Evolutionary conservation across 2,888 invertebrate species (phyloP).

Genomic region (Polydrusus tereticollis): DNA sequence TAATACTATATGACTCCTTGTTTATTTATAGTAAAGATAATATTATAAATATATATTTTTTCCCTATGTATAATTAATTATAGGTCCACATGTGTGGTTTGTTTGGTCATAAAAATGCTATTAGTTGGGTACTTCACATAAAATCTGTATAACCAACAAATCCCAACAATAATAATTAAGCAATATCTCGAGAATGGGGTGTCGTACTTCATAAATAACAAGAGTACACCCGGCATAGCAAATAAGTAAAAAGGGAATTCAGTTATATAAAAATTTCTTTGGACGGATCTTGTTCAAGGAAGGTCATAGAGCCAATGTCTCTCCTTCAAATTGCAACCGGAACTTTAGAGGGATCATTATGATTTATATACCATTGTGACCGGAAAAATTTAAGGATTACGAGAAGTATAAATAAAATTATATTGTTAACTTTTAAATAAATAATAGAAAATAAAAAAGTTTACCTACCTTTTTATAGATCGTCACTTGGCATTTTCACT

Average conservation of each 20-base stretch:
- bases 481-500: constrained; percentile 46
- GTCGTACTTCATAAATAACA: neutral
- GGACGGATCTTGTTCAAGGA: constrained; percentile 27
- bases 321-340: constrained; percentile 54
- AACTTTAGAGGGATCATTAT: neutral
- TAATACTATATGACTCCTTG: no score
- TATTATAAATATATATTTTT: no score
- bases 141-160: constrained; percentile 2
- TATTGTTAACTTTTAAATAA: constrained; percentile 14
- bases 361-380: constrained; percentile 25
- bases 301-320: constrained; percentile 55
- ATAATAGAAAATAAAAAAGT: constrained; percentile 35
- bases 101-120: neutral
- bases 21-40: no score
- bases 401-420: constrained; percentile 32
- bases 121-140: constrained; percentile 5
- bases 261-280: constrained; percentile 27
- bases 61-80: no score
- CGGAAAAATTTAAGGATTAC: constrained; percentile 21
- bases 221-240: neutral
- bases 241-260: neutral
- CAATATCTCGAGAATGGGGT: neutral
- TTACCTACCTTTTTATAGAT: constrained; percentile 52
- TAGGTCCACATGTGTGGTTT: neutral
- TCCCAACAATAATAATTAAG: neutral